Conservation (phyloP, 2,888 invertebrate genomes). For the Oxystoma pomonae region DNA sequence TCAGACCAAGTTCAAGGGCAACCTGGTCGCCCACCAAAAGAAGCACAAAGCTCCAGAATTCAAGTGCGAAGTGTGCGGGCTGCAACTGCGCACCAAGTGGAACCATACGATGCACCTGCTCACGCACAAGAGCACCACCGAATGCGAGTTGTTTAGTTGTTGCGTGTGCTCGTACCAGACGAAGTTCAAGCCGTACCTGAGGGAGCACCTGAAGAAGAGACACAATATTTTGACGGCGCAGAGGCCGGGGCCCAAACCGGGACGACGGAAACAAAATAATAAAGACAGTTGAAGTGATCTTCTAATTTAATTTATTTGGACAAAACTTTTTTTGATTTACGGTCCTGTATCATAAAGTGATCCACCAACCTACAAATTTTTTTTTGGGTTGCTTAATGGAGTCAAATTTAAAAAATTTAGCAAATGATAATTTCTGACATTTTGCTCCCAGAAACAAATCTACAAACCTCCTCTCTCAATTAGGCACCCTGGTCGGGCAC, state of each 20-base stretch:
- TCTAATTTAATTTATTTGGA: no score
- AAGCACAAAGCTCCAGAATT: neutral
- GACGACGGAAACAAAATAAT: no score
- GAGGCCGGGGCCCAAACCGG: neutral
- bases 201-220: neutral
- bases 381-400: no score
- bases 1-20: neutral
- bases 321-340: no score
- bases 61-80: neutral
- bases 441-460: no score
- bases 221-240: neutral
- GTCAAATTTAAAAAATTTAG: no score
- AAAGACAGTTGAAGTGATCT: no score
- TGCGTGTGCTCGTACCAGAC: neutral
- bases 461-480: no score
- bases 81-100: neutral
- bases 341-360: no score
- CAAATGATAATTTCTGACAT: no score
- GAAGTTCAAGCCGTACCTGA: neutral
- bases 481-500: neutral
- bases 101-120: neutral
- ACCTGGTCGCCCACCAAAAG: neutral
- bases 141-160: neutral
- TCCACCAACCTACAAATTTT: no score
- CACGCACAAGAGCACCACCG: neutral